These are phyloP conservation scores for Hofmannophila pseudospretella DNA, from an alignment of 2,888 invertebrate genomes.

Conservation along the genomic window DNA sequence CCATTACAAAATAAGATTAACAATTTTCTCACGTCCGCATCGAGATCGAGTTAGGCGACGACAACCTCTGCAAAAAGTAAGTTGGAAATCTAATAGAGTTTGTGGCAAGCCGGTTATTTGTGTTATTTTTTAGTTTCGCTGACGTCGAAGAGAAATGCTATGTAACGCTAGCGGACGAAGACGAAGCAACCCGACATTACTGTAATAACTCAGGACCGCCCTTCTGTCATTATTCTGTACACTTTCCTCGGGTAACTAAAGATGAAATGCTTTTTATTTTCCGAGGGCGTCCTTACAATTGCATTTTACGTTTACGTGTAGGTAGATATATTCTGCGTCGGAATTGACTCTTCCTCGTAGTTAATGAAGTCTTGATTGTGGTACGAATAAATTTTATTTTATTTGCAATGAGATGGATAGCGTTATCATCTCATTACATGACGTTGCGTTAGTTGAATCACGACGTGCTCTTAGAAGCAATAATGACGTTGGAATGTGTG, in stretches of 20 bases:
- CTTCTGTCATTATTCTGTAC: constrained; percentile 70
- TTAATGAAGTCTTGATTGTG: constrained; percentile 30
- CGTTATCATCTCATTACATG: constrained; percentile 14
- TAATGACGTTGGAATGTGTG: constrained; percentile 25
- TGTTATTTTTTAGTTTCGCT: constrained; percentile 66
- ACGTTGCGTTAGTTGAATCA: constrained; percentile 24
- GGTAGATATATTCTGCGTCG: constrained; percentile 13
- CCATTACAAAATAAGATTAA: constrained; percentile 62
- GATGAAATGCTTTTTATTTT: constrained; percentile 49
- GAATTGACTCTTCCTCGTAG: constrained; percentile 13
- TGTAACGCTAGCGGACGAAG: constrained; percentile 68
- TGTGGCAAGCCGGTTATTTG: constrained; percentile 70
- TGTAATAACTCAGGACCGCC: constrained; percentile 69
- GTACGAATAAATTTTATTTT: constrained; percentile 15
- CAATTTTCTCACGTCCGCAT: constrained; percentile 71
- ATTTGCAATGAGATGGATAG: constrained; percentile 15
- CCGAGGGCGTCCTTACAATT: constrained; percentile 45
- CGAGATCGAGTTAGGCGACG: constrained; percentile 67
- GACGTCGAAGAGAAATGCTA: constrained; percentile 60
- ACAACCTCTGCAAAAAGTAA: constrained; percentile 71
- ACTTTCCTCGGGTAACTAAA: constrained; percentile 61
- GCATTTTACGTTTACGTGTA: constrained; percentile 24
- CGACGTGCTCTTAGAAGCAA: constrained; percentile 27
- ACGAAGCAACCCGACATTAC: constrained; percentile 68
- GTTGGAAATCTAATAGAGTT: constrained; percentile 74